A percentile compares a stretch with the other conserved stretches of the same genome.
Evolutionary conservation across 2,797 vertebrate genomes (phyloP).

Genomic region (Tangara arthus): DNA sequence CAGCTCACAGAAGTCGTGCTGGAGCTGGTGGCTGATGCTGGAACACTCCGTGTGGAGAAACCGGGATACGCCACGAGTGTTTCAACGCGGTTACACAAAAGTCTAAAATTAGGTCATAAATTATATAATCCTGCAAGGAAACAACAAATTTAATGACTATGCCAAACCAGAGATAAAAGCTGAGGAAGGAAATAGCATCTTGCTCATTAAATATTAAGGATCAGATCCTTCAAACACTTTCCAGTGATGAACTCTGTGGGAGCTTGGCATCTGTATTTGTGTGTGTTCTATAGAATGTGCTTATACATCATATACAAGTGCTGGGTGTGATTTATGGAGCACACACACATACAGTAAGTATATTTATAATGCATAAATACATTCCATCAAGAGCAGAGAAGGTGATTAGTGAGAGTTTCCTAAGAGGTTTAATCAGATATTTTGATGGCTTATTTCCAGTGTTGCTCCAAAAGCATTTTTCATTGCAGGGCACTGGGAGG

Average conservation of each 20-base stretch:
- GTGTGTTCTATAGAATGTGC: slow-evolving; percentile 49
- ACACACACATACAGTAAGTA: neutral
- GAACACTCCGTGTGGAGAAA: neutral
- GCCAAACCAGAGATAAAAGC: slow-evolving; percentile 63
- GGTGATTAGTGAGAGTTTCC: slow-evolving; percentile 56
- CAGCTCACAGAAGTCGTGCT: neutral
- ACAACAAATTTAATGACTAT: slow-evolving; percentile 63
- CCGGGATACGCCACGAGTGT: neutral
- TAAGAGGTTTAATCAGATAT: slow-evolving; percentile 57
- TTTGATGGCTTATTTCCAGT: slow-evolving; percentile 38
- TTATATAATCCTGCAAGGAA: slow-evolving; percentile 63
- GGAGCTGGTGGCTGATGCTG: neutral
- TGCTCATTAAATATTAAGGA: slow-evolving; percentile 68
- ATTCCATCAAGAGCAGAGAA: slow-evolving; percentile 12
- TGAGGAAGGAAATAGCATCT: slow-evolving; percentile 62
- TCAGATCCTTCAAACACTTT: slow-evolving; percentile 53
- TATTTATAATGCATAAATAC: slow-evolving; percentile 64
- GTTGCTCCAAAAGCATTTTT: slow-evolving; percentile 21
- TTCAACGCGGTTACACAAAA: neutral
- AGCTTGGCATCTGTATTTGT: slow-evolving; percentile 59
- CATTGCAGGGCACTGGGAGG: neutral
- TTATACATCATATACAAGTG: slow-evolving; percentile 43
- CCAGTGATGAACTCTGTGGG: slow-evolving; percentile 57
- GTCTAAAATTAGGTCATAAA: slow-evolving; percentile 65
- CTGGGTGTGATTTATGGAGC: slow-evolving; percentile 43